These are phyloP conservation scores for Harmothoe impar DNA, from an alignment of 2,888 invertebrate genomes.

Conservation along the genomic window DNA sequence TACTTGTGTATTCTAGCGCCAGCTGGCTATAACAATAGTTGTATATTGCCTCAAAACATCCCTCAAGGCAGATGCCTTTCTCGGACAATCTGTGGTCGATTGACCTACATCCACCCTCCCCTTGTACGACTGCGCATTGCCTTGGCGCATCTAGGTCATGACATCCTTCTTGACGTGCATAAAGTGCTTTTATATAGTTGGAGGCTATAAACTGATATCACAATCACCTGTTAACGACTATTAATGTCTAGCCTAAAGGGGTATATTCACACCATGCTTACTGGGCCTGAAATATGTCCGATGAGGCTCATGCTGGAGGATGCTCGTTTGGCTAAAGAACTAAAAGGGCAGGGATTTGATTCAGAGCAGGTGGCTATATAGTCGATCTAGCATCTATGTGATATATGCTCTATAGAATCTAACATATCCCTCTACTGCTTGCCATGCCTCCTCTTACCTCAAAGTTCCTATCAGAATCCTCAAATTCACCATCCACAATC, in stretches of 20 bases:
- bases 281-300: too few species aligned
- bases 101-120: neutral
- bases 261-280: too few species aligned
- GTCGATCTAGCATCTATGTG: too few species aligned
- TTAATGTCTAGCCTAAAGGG: neutral
- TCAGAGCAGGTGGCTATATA: too few species aligned
- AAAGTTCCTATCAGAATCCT: neutral
- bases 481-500: neutral
- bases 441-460: conserved; percentile 25
- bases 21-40: too few species aligned
- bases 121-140: neutral
- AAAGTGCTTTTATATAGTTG: neutral
- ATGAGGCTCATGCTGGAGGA: neutral
- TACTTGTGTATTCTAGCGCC: too few species aligned
- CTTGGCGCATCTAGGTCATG: conserved; percentile 3
- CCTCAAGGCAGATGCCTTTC: neutral
- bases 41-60: too few species aligned
- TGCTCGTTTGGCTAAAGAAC: neutral
- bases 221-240: neutral
- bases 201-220: conserved; percentile 5
- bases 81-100: neutral
- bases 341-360: too few species aligned
- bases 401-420: too few species aligned
- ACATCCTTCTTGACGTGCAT: neutral
- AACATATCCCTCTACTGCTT: neutral